Evolutionary conservation across 2,888 invertebrate species (phyloP), one percentile per base, ranked within the genome.

Genomic region (Nomada flava): DNA sequence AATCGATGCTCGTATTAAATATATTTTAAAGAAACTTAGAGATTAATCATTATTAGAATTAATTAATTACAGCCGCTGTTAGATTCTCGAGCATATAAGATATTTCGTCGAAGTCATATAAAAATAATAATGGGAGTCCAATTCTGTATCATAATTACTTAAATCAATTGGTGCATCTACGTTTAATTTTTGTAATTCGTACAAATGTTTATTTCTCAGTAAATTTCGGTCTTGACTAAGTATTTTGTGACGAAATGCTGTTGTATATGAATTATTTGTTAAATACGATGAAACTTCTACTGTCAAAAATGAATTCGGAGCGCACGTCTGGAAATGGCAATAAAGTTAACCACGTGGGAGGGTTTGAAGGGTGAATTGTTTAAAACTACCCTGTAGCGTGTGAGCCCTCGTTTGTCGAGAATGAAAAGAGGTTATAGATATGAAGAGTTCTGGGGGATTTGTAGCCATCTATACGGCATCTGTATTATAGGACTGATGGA

Each of bases 381-480:
- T 89, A 88, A 90, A 90, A 87, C 84, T 85, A 69, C 88, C 80
- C 81, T 64, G 57, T 76, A 78, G 76, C 77, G 75, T 63, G 81
- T 47, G 79, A 67, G 83, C 72, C 63, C 82, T 75, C 76, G 76
- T 74, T 36, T 72, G 70, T 72, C 71, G 77, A 44, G 71, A 81
- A 82, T 70, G 83, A 84, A 78, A 86, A 83, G 85, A 88, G 85
- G 90, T 90, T 90, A 90, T 88, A 90, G 90, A 92, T 91, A 91
- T 88, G 89, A 89, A 89, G 89, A 91, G 87, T 89, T 90, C 89
- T 78, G 79, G 83, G 83, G 90, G 91, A 92, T 92, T 91, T 91
- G 91, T 92, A 87, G 65, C 86, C 88, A 83, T 89, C 87, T 90
- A 89, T 89, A 89, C 86, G 84, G 88, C 88, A 86, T 90, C 88